These are phyloP conservation scores for Astreopora myriophthalma DNA, from an alignment of 64 coral and sea anemone genomes.

Conservation along the genomic window DNA sequence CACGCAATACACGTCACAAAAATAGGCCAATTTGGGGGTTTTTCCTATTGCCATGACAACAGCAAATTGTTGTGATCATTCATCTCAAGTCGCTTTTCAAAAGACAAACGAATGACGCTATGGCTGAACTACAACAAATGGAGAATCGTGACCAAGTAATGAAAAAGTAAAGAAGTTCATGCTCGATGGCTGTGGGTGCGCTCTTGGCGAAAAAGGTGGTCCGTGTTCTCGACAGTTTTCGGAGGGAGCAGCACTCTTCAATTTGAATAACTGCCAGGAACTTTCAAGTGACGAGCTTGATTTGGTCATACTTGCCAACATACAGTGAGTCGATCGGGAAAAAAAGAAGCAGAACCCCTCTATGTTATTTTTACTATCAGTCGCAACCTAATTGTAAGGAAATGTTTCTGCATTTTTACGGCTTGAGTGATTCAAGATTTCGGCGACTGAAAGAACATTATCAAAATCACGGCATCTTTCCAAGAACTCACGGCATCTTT, in stretches of 20 bases:
- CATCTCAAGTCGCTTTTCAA: too few relatives aligned
- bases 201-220: not conserved
- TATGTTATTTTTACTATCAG: not conserved
- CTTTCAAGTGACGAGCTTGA: not conserved
- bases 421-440: too few relatives aligned
- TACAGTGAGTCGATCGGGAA: not conserved
- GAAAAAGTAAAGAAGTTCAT: not conserved
- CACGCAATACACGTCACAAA: too few relatives aligned
- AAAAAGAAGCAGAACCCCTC: not conserved
- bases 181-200: not conserved
- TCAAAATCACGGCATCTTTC: too few relatives aligned
- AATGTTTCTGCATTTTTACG: constrained; percentile 12
- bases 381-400: not conserved
- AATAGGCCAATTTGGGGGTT: too few relatives aligned
- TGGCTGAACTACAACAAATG: too few relatives aligned
- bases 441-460: too few relatives aligned
- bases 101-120: too few relatives aligned
- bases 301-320: not conserved
- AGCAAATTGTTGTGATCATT: too few relatives aligned
- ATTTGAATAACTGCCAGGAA: not conserved
- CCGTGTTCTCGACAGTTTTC: not conserved
- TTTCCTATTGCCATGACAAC: too few relatives aligned
- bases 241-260: not conserved
- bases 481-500: not conserved
- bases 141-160: too few relatives aligned